Evolutionary conservation across 1,140 invertebrate genomes (phyloP), one percentile per base, ranked within the genome.

Genomic region (Phymorhynchus buccinoides): DNA sequence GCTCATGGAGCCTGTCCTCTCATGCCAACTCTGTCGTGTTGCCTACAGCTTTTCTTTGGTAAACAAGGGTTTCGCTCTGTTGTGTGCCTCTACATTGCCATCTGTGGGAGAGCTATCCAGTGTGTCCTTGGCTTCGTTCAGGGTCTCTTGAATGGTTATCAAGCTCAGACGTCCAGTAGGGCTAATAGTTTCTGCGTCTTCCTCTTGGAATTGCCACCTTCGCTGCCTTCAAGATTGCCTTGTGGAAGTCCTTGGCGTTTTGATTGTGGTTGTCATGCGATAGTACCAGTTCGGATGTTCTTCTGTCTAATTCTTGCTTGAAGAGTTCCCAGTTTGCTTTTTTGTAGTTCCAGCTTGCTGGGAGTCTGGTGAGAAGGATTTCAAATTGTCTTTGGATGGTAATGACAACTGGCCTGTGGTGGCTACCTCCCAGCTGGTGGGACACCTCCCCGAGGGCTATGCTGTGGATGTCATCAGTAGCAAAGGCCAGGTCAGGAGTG

Each of bases 281-380:
- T n/a, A 78, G 37, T 78, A 14, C 42, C 37, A 78, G 75, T 30
- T 3, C 37, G 12, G 75, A 78, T 30, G 75, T 78, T 39, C 75
- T 78, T 39, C 30, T 78, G 75, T 78, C 75, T 78, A n/a, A 12
- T 27, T 78, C 75, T 6, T 22, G 75, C 39, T 42, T 78, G 75
- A 78, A 78, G 1, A 78, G 75, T 37, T 78, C 75, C 75, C 75
- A 78, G 75, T 78, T 78, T 42, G 75, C 75, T 39, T 78, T 78
- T 39, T 78, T 78, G 41, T 78, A 78, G n/a, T 78, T 78, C 75
- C 75, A 78, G 75, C 75, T 78, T 14, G 75, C 75, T 42, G 75
- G 75, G 75, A 39, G 75, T 39, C 39, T 78, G 75, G 75, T 42
- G 39, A 16, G 35, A 78, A 42, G 35, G 35, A 27, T 42, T 37